Evolutionary conservation across 2,113 vertebrate species (phyloP), one percentile per base, ranked within the genome.

Genomic region (Oxygymnocypris stewartii): DNA sequence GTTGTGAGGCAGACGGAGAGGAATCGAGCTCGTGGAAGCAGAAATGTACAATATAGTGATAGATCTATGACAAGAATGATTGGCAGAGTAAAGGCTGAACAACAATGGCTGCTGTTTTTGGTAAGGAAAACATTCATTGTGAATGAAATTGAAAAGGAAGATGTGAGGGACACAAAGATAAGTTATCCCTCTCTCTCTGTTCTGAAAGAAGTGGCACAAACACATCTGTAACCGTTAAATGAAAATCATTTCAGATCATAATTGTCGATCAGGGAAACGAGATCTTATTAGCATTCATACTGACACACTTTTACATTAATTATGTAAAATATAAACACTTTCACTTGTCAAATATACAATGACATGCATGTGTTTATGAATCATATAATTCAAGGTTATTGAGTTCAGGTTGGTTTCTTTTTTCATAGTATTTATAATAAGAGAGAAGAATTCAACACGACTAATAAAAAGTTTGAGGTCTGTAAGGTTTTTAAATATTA

Each of bases 61-160:
- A 51, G 25, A 78, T 47, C 75, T 54, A 4, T 78, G 47, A 31
- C 25, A 54, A 51, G 28, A 78, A 79, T 79, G 76, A 79, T 37
- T 51, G 76, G 76, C 76, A 57, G 76, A 20, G 49, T 79, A 79
- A 79, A 79, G 20, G 76, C 25, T 57, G 49, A 76, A 9, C 40
- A 25, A 75, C 23, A 75, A 75, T 25, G 40, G 13, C 6, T 7
- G 40, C 10, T 16, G 23, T 5, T 40, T 61, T 40, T n/a, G 6
- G 23, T 25, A 16, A 63, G 49, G 28, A 65, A 82, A 35, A 23
- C 18, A 82, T 69, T 49, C 4, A 82, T 69, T 28, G 69, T 82
- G 42, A 82, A 82, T 31, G 40, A 51, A 49, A 23, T 23, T 69
- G 23, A 65, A 82, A 49, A 10, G 40, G 6, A 81, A 81, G 79